Base-by-base conservation (phyloP, 2,888 invertebrate genomes). In the Schizaphis graminum region DNA sequence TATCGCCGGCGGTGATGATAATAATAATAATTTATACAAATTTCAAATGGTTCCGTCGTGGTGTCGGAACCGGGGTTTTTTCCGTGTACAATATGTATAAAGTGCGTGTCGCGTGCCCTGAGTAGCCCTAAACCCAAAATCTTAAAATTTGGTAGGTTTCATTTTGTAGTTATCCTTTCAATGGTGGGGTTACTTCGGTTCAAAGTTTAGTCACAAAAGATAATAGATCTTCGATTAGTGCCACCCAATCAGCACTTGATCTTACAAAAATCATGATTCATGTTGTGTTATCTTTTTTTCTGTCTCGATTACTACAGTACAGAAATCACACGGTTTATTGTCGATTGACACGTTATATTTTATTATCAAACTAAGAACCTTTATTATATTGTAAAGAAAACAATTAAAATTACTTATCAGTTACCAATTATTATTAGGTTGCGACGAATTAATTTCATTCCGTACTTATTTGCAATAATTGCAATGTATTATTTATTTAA, bases 11-110 rank as follows among this genome's bases (percentile, higher is more conserved):
- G n/a, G 35, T 21, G n/a, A 67, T 47, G 49, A 67, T 67, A 90
- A 61, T 90, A 77, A 77, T 77, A 35, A 35, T 77, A 89, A 91
- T 91, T 91, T 91, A 84, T 91, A 77, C 77, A 53, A 91, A 41
- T 84, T 53, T 53, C 53, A 56, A 91, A 91, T 53, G 0, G 26
- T 24, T 49, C 24, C 11, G 35, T 16, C 53, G 4, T 44, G 26
- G 47, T 35, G 28, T 47, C 53, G 56, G 21, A 26, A 35, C 41
- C 3, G 11, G 57, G 1, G 10, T 41, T 56, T 41, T 56, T 57
- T 28, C 26, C 57, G 56, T 11, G 5, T 41, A 35, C 28, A 61
- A 10, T 26, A 28, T 61, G n/a, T 28, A 13, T 67, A 21, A 53
- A 53, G 35, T 7, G n/a, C 16, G 21, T 21, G 35, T 77, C 67